Evolutionary conservation across 2,797 vertebrate genomes (phyloP).

Genomic region (Poecilia velifera): DNA sequence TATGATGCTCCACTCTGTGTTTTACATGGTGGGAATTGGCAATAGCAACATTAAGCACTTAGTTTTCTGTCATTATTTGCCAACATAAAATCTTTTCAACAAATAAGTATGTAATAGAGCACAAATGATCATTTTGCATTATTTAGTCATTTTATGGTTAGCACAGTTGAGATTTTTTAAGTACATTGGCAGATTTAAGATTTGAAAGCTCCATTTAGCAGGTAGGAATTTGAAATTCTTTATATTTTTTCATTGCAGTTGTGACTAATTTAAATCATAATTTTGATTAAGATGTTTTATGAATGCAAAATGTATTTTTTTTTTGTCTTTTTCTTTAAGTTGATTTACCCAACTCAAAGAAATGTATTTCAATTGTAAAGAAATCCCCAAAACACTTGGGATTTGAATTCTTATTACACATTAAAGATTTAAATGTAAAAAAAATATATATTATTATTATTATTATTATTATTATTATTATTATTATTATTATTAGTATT

Average conservation of each 20-base stretch:
- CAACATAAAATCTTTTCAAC: not conserved
- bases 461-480: not conserved
- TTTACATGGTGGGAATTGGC: not conserved
- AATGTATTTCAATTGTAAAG: not conserved
- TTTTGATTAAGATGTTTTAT: no score
- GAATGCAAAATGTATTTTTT: no score
- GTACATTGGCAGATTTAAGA: not conserved
- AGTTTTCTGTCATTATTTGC: not conserved
- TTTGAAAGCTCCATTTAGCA: not conserved
- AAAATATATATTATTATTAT: not conserved
- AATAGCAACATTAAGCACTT: not conserved
- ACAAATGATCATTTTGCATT: not conserved
- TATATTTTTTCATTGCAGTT: no score
- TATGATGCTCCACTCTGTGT: not conserved
- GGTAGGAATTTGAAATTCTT: no score
- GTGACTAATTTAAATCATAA: no score
- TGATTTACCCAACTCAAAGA: not conserved
- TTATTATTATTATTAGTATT: not conserved
- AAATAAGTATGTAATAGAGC: not conserved
- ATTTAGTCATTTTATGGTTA: not conserved
- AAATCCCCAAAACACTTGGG: not conserved
- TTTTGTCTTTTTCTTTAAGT: not conserved
- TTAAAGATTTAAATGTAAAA: not conserved
- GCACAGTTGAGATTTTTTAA: not conserved
- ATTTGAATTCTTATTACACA: not conserved